Conservation (phyloP, 2,113 vertebrate genomes). For the Arizona elegans region DNA sequence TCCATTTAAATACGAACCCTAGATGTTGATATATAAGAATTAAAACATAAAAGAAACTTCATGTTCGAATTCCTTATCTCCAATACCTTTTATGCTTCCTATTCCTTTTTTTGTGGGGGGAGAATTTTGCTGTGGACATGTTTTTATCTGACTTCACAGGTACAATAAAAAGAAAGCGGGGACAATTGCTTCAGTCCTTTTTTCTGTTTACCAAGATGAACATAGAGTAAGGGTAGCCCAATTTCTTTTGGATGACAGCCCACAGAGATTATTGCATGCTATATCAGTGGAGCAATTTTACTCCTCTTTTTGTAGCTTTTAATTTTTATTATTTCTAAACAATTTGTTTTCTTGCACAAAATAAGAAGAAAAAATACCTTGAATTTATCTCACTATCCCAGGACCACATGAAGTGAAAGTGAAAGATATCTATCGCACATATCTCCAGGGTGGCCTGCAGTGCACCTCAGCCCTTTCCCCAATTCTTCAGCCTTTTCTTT, state of each 20-base stretch:
- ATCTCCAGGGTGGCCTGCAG: neutral
- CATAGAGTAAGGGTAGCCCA: neutral
- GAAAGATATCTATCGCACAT: neutral
- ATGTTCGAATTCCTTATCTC: neutral
- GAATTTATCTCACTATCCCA: neutral
- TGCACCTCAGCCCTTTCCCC: neutral
- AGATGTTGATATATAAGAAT: neutral
- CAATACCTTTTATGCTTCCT: neutral
- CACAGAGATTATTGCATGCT: neutral
- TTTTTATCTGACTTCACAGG: neutral
- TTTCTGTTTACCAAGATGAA: neutral
- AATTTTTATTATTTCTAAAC: neutral
- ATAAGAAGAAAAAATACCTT: neutral
- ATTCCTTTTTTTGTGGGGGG: neutral
- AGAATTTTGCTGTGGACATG: neutral
- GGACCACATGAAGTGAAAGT: neutral
- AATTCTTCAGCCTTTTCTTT: neutral
- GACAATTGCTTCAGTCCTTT: neutral
- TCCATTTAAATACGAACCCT: neutral
- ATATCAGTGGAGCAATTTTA: neutral
- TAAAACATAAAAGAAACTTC: neutral
- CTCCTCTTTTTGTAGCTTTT: neutral
- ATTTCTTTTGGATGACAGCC: neutral
- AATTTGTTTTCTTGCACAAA: neutral
- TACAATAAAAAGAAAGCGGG: neutral